Base-by-base conservation (phyloP, 2,888 invertebrate species). In the Dynastes hyllus region DNA sequence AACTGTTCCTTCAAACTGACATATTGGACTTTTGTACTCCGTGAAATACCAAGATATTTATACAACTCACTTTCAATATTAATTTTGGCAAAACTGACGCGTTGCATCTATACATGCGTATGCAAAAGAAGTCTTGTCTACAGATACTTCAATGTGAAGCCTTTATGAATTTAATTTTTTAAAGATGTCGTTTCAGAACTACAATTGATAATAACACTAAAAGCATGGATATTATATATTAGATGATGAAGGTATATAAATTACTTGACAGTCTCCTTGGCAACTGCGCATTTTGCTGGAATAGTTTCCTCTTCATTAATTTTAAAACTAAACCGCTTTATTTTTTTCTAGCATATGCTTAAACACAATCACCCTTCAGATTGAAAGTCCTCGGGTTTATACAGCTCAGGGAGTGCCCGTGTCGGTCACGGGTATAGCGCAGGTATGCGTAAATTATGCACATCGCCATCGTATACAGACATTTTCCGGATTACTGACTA, bases 291-390 rank as follows among this genome's bases (percentile, higher is more conserved):
- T 4, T 58, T 58, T 22, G 13, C 16, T 22, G 8, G 55, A 22
- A 58, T 58, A 58, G 22, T 27, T 22, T n/a, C 22, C 55, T 11
- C 37, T 65, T 32, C 5, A 65, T 11, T 29, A 3, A 65, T 29
- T 65, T 65, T 58, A 11, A 32, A 58, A 58, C 22, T 16, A 8
- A 58, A 58, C 22, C 22, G 55, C 6, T 58, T 58, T 58, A 8
- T 45, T 37, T 40, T 71, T 79, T 81, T 82, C 86, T 89, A 95
- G 97, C 87, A 96, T 97, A 87, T 96, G 96, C 4, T 91, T 97
- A 83, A 97, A 97, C 89, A 97, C 97, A 0, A 97, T 97, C 96
- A 97, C 97, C 1, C 92, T 97, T 73, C 95, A 96, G 88, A 97
- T 97, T 77, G 96, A 97, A 88, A 96, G 96, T 84, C 95, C 96